Evolutionary conservation across 2,113 vertebrate species (phyloP), one percentile per base, ranked within the genome.

Genomic region (Petroica traversi): DNA sequence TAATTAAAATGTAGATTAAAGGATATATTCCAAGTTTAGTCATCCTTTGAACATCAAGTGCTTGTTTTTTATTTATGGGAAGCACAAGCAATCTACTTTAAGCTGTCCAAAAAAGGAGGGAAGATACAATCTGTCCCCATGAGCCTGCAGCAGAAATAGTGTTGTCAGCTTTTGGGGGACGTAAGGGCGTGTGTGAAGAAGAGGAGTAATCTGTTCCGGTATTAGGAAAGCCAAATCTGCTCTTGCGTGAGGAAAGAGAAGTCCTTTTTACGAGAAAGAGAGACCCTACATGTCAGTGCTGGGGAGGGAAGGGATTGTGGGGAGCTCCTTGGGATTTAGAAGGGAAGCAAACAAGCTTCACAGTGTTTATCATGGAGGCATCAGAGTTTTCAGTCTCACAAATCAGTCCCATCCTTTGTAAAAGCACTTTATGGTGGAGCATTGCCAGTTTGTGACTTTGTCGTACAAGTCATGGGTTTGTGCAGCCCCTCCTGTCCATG

Each of bases 51-150:
- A 91, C 66, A 71, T 69, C 31, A 46, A 57, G 58, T 85, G 38
- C 19, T 89, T 26, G 2, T 19, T 66, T 51, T 85, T 68, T 81
- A 59, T 92, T 92, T 95, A 89, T 92, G 68, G 81, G 76, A 67
- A 81, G 36, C 22, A 45, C 38, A 88, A 79, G 63, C 6, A 4
- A 69, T 92, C 88, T 80, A 92, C 83, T 93, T 79, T 73, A 92
- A 85, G 46, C 71, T 76, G 54, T 93, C 88, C 81, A 76, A 80
- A 95, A 87, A 94, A 89, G 59, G 89, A 94, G 43, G 85, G 59
- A 94, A 92, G 67, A 83, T 83, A 59, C 93, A 77, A 88, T 96
- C 89, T 96, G 89, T 93, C 78, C 40, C 14, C 55, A 69, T 4
- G 5, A 89, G 82, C 54, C 84, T 95, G 85, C 67, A 77, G 43